These are phyloP conservation scores for Pseudanteris insignis DNA, from an alignment of 2,888 invertebrate species.

Conservation along the genomic window DNA sequence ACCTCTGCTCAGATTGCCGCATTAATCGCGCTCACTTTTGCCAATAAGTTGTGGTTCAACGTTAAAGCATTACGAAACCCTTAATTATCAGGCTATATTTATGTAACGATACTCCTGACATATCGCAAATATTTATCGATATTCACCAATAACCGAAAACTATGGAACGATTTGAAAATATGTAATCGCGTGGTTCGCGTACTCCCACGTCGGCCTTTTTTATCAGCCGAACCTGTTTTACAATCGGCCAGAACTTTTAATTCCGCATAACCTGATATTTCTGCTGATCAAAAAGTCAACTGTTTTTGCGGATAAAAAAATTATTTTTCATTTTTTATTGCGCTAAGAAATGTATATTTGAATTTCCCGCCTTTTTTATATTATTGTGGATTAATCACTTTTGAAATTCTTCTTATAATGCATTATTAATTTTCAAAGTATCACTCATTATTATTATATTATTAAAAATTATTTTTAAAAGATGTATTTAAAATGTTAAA, in stretches of 20 bases:
- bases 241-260: constrained; percentile 25
- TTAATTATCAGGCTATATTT: constrained; percentile 32
- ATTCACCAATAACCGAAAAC: constrained; percentile 24
- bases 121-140: constrained; percentile 28
- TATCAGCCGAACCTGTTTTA: constrained; percentile 28
- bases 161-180: constrained; percentile 12
- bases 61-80: constrained; percentile 18
- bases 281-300: too few relatives aligned
- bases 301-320: constrained; percentile 11
- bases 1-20: constrained; percentile 12
- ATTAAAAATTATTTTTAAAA: too few relatives aligned
- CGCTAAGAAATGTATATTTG: too few relatives aligned
- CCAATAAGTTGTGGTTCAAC: constrained; percentile 32
- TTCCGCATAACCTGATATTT: constrained; percentile 16
- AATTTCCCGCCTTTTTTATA: too few relatives aligned
- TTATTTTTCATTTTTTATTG: background rate
- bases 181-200: constrained; percentile 14
- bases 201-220: constrained; percentile 31
- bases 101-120: constrained; percentile 29
- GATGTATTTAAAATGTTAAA: too few relatives aligned
- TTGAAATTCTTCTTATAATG: too few relatives aligned
- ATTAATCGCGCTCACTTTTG: constrained; percentile 28
- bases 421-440: too few relatives aligned
- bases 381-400: too few relatives aligned
- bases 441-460: too few relatives aligned